phyloP scores from a whole-genome alignment of 2,888 invertebrate species.

The Torymus texanus region DNA sequence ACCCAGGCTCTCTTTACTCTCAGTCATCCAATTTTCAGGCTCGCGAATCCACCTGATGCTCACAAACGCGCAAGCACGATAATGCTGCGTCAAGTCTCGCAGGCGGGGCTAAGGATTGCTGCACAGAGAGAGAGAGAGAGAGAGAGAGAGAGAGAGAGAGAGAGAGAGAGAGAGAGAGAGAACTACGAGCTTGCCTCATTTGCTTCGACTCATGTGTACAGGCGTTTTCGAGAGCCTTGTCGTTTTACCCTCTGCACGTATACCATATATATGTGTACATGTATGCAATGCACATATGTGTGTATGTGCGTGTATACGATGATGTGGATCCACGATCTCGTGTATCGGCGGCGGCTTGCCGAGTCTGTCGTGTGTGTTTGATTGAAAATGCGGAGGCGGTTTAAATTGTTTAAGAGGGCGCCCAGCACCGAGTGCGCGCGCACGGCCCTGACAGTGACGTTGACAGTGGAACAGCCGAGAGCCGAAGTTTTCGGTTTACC shows the following conservation, averaged over 20 bases:
- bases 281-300: not conserved
- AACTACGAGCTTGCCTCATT: not conserved
- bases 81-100: not conserved
- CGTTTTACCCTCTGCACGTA: not conserved
- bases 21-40: slow-evolving; percentile 49
- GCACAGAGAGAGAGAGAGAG: not conserved
- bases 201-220: slow-evolving; percentile 18
- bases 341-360: not conserved
- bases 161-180: no score
- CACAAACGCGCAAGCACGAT: not conserved
- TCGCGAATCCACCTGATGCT: slow-evolving; percentile 51
- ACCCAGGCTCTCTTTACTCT: not conserved
- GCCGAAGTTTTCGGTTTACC: slow-evolving; percentile 1
- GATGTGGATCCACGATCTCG: not conserved
- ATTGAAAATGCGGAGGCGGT: not conserved
- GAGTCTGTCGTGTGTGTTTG: no score
- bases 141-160: not conserved
- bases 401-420: not conserved
- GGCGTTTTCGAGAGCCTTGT: slow-evolving; percentile 1
- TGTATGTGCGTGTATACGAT: not conserved
- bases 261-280: not conserved
- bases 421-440: not conserved
- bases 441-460: slow-evolving; percentile 19
- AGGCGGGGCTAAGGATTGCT: not conserved
- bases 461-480: slow-evolving; percentile 16